Percentiles rank a stretch among this genome's conserved stretches.
These are phyloP conservation scores for Nycteola revayana DNA, from an alignment of 2,888 invertebrate genomes.

Conservation along the genomic window DNA sequence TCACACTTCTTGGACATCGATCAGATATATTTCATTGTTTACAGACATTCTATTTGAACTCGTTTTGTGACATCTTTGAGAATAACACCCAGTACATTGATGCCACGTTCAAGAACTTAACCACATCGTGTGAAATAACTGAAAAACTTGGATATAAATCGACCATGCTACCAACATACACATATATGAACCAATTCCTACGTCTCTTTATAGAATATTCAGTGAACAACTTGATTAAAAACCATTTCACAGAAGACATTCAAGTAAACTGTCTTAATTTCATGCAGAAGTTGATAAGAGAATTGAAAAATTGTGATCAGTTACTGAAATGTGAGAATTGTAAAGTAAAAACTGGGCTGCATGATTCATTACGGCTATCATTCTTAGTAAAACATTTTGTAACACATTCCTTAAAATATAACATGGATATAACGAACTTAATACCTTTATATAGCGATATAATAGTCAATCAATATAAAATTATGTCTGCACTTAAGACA, in stretches of 20 bases:
- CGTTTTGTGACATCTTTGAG: conserved; percentile 50
- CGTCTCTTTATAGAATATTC: conserved; percentile 53
- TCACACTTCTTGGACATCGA: conserved; percentile 45
- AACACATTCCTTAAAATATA: conserved; percentile 32
- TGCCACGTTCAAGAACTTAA: conserved; percentile 44
- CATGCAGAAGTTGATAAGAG: conserved; percentile 44
- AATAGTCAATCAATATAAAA: conserved; percentile 46
- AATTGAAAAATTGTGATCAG: conserved; percentile 44
- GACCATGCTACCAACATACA: conserved; percentile 48
- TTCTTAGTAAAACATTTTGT: conserved; percentile 54
- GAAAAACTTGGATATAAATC: conserved; percentile 49
- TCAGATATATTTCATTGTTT: conserved; percentile 54
- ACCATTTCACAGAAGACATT: conserved; percentile 29
- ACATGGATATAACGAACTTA: conserved; percentile 33
- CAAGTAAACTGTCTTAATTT: conserved; percentile 49
- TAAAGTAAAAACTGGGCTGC: conserved; percentile 48
- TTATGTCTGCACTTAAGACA: conserved; percentile 42
- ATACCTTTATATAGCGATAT: conserved; percentile 35
- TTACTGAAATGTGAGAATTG: conserved; percentile 65
- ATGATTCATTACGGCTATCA: conserved; percentile 58
- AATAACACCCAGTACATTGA: conserved; percentile 37
- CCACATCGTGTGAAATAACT: conserved; percentile 44
- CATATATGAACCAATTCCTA: conserved; percentile 57
- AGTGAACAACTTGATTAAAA: conserved; percentile 25
- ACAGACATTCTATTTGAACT: conserved; percentile 55